Conservation (phyloP, 1,140 invertebrate genomes). For the Propsilocerus akamusi region DNA sequence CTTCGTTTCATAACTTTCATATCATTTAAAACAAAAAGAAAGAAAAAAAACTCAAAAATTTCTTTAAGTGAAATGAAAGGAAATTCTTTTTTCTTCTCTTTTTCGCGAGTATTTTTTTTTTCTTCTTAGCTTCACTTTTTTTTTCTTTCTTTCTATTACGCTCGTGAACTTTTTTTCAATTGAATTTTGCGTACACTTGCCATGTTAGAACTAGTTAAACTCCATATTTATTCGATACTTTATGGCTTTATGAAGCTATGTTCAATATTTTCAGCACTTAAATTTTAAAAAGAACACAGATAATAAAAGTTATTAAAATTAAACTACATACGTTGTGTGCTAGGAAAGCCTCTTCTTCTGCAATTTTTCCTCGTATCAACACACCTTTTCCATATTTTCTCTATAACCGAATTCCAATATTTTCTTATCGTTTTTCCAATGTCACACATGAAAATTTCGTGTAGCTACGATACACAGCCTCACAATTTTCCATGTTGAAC, state of each 20-base stretch:
- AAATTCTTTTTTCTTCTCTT: neutral
- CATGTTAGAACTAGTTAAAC: neutral
- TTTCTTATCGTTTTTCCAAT: conserved; percentile 1
- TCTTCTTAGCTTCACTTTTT: too few species aligned
- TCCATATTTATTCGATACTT: neutral
- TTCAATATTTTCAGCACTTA: conserved; percentile 4
- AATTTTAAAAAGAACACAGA: neutral
- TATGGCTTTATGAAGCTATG: conserved; percentile 8
- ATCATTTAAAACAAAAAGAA: too few species aligned
- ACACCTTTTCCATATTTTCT: conserved; percentile 2
- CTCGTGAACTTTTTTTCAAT: conserved; percentile 2
- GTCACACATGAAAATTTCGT: too few species aligned
- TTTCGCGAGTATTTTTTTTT: neutral
- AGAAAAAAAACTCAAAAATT: too few species aligned
- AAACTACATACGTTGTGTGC: conserved; percentile 5
- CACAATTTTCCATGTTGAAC: too few species aligned
- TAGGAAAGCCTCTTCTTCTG: conserved; percentile 2
- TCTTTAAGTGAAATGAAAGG: too few species aligned
- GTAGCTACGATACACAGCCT: too few species aligned
- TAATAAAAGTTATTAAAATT: neutral
- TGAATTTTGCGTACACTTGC: neutral
- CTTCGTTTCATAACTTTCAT: too few species aligned
- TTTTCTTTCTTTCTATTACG: neutral
- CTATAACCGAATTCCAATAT: neutral
- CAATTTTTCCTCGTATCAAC: conserved; percentile 3